Evolutionary conservation across 1,140 invertebrate species (phyloP), one percentile per base, ranked within the genome.

Genomic region (Drosophila sproati): DNA sequence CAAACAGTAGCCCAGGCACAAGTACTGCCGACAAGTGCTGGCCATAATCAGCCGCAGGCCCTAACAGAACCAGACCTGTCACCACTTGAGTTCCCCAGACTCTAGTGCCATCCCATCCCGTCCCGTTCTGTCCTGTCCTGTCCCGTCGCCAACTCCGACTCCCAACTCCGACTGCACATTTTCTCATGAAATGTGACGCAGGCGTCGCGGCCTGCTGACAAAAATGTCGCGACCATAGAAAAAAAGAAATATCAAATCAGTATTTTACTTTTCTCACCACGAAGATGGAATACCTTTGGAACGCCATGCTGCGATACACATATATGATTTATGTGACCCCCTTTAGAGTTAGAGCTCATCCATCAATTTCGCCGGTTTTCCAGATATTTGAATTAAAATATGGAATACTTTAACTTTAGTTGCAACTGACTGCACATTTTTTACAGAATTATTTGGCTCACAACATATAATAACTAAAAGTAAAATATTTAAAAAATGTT

Each of bases 31-130:
- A 45, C 67, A 68, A 50, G 54, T 55, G 50, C 47, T 50, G 73
- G 61, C 52, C 62, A 86, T 86, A 82, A 86, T 82, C 83, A 82
- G 76, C 75, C 73, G 50, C 83, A 87, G 82, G 79, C 76, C 76
- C 63, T 64, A 8, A 39, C 55, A 56, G 35, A 68, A 70, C 51
- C 72, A 45, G 79, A 82, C 63, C 82, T 86, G 82, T 86, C 82
- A 82, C 82, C 82, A 86, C 82, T 86, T 87, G 75, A 83, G 64
- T 63, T 71, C 54, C 68, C 80, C 64, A 37, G 73, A 59, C 61
- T 51, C 20, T 20, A 20, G 20, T 20, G 20, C 20, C 20, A 20
- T 20, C 20, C 20, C 20, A 20, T 20, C 20, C 20, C 20, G 20
- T 20, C 20, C 20, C 20, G 20, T 20, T 20, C 20, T 20, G 20